Evolutionary conservation across 2,888 invertebrate genomes (phyloP).

Genomic region (Lochmaea crataegi): DNA sequence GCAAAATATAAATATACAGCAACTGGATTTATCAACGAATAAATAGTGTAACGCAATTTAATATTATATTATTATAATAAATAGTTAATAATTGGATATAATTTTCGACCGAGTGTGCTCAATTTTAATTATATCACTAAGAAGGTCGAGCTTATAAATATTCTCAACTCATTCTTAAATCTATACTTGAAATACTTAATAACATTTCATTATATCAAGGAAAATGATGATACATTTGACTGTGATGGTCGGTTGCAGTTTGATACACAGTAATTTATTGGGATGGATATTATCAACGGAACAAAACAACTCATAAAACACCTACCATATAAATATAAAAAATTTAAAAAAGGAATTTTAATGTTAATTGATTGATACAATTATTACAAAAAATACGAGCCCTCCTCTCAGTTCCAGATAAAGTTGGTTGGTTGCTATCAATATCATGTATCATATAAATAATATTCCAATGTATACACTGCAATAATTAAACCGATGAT

Average conservation of each 20-base stretch:
- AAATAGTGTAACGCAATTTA: background rate
- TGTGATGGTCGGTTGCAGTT: constrained; percentile 14
- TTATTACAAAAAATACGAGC: too few species aligned
- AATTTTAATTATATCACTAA: background rate
- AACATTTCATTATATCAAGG: constrained; percentile 14
- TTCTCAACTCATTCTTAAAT: constrained; percentile 5
- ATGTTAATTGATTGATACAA: too few species aligned
- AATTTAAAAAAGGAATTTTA: too few species aligned
- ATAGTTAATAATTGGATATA: background rate
- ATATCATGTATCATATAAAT: too few species aligned
- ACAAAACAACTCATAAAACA: too few species aligned
- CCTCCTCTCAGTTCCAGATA: too few species aligned
- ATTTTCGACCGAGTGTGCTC: background rate
- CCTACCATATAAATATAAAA: too few species aligned
- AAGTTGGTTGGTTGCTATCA: too few species aligned
- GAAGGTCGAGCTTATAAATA: constrained; percentile 5
- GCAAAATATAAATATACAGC: background rate
- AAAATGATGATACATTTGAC: constrained; percentile 3
- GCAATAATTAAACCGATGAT: too few species aligned
- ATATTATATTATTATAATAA: background rate
- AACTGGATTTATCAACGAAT: background rate
- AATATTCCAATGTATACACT: too few species aligned
- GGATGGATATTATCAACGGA: too few species aligned
- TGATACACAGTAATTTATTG: background rate
- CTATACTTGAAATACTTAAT: constrained; percentile 4